Conservation (phyloP, 2,888 invertebrate species). For the Timema cristinae region DNA sequence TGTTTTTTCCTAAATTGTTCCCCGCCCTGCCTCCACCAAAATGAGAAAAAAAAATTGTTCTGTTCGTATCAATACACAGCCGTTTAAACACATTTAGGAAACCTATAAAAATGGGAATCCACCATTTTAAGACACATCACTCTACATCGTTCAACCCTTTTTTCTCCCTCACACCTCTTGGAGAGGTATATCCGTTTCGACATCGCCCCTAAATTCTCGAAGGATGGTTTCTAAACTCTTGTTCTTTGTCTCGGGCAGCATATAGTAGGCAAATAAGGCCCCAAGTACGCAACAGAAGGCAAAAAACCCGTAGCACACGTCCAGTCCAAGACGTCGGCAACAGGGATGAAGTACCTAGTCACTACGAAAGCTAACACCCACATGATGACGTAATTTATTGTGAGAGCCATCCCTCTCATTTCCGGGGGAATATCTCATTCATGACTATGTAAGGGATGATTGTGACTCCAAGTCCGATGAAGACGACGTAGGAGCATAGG, state of each 20-base stretch:
- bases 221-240: conserved; percentile 46
- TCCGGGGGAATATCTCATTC: conserved; percentile 27
- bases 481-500: conserved; percentile 22
- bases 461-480: conserved; percentile 24
- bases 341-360: conserved; percentile 44
- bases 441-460: conserved; percentile 24
- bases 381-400: conserved; percentile 29
- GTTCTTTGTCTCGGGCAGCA: conserved; percentile 48
- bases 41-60: too few relatives aligned
- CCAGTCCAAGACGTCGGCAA: conserved; percentile 43
- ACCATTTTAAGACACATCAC: too few relatives aligned
- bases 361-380: conserved; percentile 44
- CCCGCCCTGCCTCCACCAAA: too few relatives aligned
- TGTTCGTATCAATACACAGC: too few relatives aligned
- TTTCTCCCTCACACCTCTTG: not conserved
- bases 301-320: conserved; percentile 46
- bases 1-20: too few relatives aligned
- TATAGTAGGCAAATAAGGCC: conserved; percentile 41
- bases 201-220: conserved; percentile 30
- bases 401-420: conserved; percentile 23
- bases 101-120: too few relatives aligned
- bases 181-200: not conserved
- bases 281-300: conserved; percentile 42
- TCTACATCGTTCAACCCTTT: not conserved
- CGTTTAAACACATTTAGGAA: too few relatives aligned